Percentiles rank a stretch among this genome's conserved stretches.
phyloP scores from a whole-genome alignment of 1,140 invertebrate genomes.

The Zophobas morio region DNA sequence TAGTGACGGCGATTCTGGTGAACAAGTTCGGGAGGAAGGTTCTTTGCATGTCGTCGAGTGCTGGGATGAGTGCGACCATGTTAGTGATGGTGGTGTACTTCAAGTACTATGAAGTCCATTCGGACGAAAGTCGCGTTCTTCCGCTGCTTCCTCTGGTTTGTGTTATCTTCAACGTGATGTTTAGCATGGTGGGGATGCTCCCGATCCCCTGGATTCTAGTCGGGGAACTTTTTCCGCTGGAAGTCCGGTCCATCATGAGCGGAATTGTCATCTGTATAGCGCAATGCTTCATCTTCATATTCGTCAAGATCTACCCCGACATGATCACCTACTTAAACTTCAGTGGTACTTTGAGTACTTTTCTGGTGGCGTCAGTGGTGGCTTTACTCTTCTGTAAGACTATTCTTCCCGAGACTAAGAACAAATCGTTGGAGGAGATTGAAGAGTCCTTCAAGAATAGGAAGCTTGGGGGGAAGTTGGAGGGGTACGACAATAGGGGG shows the following conservation, averaged over 20 bases:
- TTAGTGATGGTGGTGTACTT: constrained; percentile 72
- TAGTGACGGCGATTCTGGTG: constrained; percentile 78
- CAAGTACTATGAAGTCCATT: constrained; percentile 65
- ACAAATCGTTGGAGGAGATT: constrained; percentile 84
- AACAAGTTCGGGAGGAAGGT: constrained; percentile 78
- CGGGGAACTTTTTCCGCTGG: constrained; percentile 80
- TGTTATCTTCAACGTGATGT: constrained; percentile 77
- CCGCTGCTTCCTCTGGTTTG: constrained; percentile 74
- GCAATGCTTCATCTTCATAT: constrained; percentile 79
- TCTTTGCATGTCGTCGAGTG: constrained; percentile 77
- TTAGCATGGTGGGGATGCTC: constrained; percentile 81
- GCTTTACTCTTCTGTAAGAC: constrained; percentile 78
- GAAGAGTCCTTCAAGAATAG: constrained; percentile 74
- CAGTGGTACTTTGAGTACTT: constrained; percentile 84
- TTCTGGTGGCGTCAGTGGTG: constrained; percentile 77
- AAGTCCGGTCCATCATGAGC: constrained; percentile 77
- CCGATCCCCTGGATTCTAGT: constrained; percentile 84
- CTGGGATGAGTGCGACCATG: constrained; percentile 76
- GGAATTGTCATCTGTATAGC: constrained; percentile 80
- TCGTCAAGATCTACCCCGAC: constrained; percentile 80
- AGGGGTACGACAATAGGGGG: constrained; percentile 56
- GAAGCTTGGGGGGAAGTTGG: constrained; percentile 65
- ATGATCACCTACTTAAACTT: constrained; percentile 72
- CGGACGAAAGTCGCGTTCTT: constrained; percentile 68
- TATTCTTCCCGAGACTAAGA: constrained; percentile 86